These are phyloP conservation scores for Abramis brama DNA, from an alignment of 2,113 vertebrate species.

Conservation along the genomic window DNA sequence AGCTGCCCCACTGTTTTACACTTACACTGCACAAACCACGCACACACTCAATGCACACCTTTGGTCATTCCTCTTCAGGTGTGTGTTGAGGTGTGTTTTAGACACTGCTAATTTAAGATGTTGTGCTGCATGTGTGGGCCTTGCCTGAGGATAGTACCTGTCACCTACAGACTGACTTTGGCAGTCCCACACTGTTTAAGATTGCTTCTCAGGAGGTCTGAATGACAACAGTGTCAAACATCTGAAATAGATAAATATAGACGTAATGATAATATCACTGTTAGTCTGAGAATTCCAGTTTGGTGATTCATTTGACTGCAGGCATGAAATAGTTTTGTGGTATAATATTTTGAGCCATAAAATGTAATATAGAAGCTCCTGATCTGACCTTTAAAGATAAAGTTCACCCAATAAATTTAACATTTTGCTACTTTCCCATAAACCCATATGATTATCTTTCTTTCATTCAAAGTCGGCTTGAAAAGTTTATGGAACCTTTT, in stretches of 20 bases:
- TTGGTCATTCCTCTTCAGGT: slow-evolving; percentile 15
- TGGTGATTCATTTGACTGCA: neutral
- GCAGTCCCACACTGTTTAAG: neutral
- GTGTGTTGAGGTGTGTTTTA: neutral
- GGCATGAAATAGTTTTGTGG: neutral
- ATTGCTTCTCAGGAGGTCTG: slow-evolving; percentile 2
- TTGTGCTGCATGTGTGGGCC: slow-evolving; percentile 10
- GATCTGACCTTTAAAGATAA: neutral
- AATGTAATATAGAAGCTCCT: neutral
- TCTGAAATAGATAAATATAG: slow-evolving; percentile 17
- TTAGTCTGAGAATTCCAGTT: neutral
- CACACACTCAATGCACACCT: slow-evolving; percentile 2
- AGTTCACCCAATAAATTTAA: neutral
- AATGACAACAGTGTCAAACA: slow-evolving; percentile 31
- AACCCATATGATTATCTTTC: neutral
- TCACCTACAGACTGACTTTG: neutral
- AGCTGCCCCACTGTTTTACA: too few species aligned
- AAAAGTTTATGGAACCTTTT: too few species aligned
- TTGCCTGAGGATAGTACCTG: slow-evolving; percentile 24
- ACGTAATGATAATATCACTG: neutral
- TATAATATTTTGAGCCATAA: neutral
- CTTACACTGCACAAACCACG: slow-evolving; percentile 33
- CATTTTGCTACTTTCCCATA: neutral
- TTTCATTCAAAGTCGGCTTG: neutral
- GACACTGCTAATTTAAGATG: slow-evolving; percentile 8